These are phyloP conservation scores for Muraenolepis orangiensis DNA, from an alignment of 2,797 vertebrate genomes.

Conservation along the genomic window DNA sequence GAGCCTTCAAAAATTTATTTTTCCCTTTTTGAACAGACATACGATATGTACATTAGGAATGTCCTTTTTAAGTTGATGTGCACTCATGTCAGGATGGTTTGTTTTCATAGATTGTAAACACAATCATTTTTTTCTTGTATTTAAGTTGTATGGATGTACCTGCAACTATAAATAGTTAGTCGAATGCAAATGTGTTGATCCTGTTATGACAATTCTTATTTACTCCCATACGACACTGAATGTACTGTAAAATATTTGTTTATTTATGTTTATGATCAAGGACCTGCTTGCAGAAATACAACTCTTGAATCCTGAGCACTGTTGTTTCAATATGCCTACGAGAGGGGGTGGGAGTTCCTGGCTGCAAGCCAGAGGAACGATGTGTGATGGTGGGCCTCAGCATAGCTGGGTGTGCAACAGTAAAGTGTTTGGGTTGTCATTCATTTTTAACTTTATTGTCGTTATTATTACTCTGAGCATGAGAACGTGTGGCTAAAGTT, in stretches of 20 bases:
- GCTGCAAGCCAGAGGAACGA: too few relatives aligned
- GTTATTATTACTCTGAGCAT: too few relatives aligned
- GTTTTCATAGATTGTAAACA: background rate
- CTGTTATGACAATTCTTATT: constrained; percentile 21
- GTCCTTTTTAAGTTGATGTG: background rate
- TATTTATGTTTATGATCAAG: constrained; percentile 42
- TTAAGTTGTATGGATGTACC: constrained; percentile 29
- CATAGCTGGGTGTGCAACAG: too few relatives aligned
- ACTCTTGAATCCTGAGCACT: constrained; percentile 13
- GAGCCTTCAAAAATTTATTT: background rate
- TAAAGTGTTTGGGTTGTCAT: too few relatives aligned
- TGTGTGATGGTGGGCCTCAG: too few relatives aligned
- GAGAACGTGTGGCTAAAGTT: too few relatives aligned
- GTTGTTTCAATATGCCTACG: constrained; percentile 15
- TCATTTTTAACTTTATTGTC: too few relatives aligned
- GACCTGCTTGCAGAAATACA: constrained; percentile 59
- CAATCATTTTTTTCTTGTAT: constrained; percentile 21
- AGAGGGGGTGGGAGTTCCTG: constrained; percentile 1
- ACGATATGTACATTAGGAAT: background rate
- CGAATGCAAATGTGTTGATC: constrained; percentile 24
- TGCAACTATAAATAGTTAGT: constrained; percentile 30
- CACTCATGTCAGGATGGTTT: background rate
- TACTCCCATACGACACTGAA: constrained; percentile 50
- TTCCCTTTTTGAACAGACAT: background rate
- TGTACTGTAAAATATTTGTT: constrained; percentile 53